Percentiles rank a stretch among this genome's conserved stretches.
These are phyloP conservation scores for Diglossa cyanea DNA, from an alignment of 2,797 vertebrate genomes.

Conservation along the genomic window DNA sequence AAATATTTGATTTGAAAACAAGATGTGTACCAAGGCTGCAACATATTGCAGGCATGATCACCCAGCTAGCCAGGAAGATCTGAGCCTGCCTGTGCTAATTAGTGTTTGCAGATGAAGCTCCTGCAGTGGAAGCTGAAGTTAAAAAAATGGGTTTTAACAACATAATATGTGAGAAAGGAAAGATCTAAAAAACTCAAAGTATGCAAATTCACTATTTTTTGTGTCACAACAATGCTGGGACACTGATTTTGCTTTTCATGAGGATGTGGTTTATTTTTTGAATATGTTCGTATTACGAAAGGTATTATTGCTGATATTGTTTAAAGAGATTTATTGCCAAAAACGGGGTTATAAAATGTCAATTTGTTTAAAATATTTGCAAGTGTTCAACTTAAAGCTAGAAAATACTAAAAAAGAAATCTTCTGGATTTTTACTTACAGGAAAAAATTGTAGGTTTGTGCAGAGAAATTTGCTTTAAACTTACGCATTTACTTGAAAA, in stretches of 20 bases:
- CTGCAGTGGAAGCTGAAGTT: background rate
- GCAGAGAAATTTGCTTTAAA: background rate
- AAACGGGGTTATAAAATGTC: background rate
- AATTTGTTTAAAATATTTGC: background rate
- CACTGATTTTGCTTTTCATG: background rate
- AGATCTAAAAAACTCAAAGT: background rate
- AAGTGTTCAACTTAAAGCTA: constrained; percentile 1
- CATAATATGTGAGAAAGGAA: background rate
- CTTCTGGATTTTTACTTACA: background rate
- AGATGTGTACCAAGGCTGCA: background rate
- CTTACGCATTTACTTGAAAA: background rate
- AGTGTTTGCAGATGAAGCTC: background rate
- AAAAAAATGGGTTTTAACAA: background rate
- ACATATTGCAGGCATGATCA: background rate
- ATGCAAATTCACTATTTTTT: background rate
- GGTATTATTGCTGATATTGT: background rate
- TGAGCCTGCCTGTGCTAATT: background rate
- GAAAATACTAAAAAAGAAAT: background rate
- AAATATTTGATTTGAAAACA: constrained; percentile 53
- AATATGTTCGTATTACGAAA: background rate
- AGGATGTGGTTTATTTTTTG: background rate
- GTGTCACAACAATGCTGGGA: background rate
- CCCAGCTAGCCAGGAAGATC: background rate
- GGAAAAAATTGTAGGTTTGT: background rate
- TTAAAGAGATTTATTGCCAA: background rate